A percentile compares a stretch with the other conserved stretches of the same genome.
These are phyloP conservation scores for Eueremaeus valkanovi DNA, from an alignment of 2,888 invertebrate species.

Conservation along the genomic window DNA sequence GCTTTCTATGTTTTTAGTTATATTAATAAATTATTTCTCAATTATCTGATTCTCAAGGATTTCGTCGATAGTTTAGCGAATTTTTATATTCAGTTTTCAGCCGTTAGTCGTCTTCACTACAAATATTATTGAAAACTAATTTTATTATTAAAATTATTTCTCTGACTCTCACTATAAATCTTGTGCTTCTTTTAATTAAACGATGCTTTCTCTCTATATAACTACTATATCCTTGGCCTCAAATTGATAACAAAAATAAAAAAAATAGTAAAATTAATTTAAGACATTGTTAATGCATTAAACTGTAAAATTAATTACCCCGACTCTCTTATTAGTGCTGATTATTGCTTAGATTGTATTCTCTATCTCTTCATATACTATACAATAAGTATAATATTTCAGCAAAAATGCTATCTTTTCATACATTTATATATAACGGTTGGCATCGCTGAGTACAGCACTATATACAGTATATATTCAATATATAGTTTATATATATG, in stretches of 20 bases:
- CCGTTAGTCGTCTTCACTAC: no score
- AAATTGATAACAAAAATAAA: constrained; percentile 6
- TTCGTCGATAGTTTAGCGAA: not conserved
- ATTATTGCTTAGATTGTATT: no score
- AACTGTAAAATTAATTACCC: not conserved
- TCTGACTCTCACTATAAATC: not conserved
- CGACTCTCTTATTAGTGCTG: not conserved
- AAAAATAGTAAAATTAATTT: not conserved
- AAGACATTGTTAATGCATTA: not conserved
- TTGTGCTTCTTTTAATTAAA: not conserved
- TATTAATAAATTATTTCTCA: not conserved
- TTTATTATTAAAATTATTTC: not conserved
- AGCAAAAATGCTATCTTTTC: not conserved
- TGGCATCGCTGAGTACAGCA: not conserved
- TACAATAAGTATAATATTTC: not conserved
- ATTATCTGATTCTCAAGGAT: constrained; percentile 12
- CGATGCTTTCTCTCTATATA: no score
- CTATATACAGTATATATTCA: no score
- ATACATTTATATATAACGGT: no score
- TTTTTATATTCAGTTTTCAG: no score
- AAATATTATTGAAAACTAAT: not conserved
- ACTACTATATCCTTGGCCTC: constrained; percentile 13
- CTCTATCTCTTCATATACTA: no score
- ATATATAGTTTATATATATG: no score
- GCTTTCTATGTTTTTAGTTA: not conserved